Evolutionary conservation across 2,113 vertebrate species (phyloP).

Genomic region (Vanacampus margaritifer): DNA sequence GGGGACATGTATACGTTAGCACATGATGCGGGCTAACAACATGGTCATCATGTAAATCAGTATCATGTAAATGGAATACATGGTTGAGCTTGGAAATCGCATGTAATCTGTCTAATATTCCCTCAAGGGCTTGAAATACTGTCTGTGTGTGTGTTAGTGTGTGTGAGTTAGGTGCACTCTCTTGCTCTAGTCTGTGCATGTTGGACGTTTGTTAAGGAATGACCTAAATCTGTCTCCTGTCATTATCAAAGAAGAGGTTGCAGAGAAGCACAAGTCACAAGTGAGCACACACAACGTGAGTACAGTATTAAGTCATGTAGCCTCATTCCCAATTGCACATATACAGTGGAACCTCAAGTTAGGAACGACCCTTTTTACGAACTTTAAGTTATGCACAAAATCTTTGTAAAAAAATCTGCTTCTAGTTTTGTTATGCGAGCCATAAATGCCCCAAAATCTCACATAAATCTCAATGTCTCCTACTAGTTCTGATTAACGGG

Average conservation of each 20-base stretch:
- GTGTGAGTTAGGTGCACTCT: neutral
- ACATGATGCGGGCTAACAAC: neutral
- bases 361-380: too few relatives aligned
- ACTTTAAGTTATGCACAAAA: too few relatives aligned
- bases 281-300: constrained; percentile 16
- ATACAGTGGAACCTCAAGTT: neutral
- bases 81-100: constrained; percentile 7
- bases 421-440: too few relatives aligned
- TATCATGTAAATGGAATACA: neutral
- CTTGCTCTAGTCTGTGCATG: constrained; percentile 39
- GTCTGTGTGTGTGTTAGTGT: constrained; percentile 1
- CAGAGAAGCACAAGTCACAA: constrained; percentile 40
- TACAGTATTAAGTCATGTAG: constrained; percentile 11
- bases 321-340: constrained; percentile 4
- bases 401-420: too few relatives aligned
- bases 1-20: neutral
- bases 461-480: too few relatives aligned
- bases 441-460: too few relatives aligned
- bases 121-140: neutral
- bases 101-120: constrained; percentile 10
- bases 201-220: constrained; percentile 61
- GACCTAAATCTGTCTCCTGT: constrained; percentile 71
- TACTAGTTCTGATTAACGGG: too few relatives aligned
- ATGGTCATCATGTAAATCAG: neutral
- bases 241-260: constrained; percentile 65